Base-by-base conservation (phyloP, 2,888 invertebrate species). In the Drosophila seclusa region DNA sequence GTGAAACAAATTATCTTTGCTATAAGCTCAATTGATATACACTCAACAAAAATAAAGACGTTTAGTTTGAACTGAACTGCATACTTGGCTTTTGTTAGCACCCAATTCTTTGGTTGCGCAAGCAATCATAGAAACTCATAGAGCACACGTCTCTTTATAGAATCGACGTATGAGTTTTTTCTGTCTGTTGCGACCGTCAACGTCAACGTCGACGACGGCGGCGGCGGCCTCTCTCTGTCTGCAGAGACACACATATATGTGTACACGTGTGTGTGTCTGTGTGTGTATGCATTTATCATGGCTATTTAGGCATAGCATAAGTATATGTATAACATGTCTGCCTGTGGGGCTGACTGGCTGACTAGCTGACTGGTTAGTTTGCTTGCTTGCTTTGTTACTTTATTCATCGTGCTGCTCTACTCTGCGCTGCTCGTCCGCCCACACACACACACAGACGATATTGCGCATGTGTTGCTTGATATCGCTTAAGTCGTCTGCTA, bases 401-500 rank as follows among this genome's bases (percentile, higher is more conserved):
- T 78, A 72, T 78, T 80, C 80, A 76, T 78, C 80, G 76, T 40
- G 70, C 70, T 69, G n/a, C 52, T 52, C 31, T 21, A 4, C 52
- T 32, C 52, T 52, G 52, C 8, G 29, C 38, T 59, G 64, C 24
- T 60, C 66, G 60, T 52, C 45, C 80, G 76, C 80, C 76, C 80
- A 80, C 80, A 65, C 71, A 80, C 80, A 65, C 71, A 63, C 45
- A 55, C 42, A 80, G 78, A 78, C 82, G 82, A 64, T 73, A 61
- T 73, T 83, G 87, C 87, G 80, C 89, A 87, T 86, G 79, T 86
- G 75, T 38, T 55, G 54, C 72, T 76, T 73, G 74, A 38, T 90
- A 81, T 85, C 82, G 81, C 89, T 90, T 87, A 90, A 88, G 87
- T 90, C 85, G 91, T 91, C 91, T 91, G 91, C 89, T 91, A 89